A percentile compares a stretch with the other conserved stretches of the same genome.
Conservation (phyloP, 2,113 vertebrate genomes). For the Dolichotis patagonum region DNA sequence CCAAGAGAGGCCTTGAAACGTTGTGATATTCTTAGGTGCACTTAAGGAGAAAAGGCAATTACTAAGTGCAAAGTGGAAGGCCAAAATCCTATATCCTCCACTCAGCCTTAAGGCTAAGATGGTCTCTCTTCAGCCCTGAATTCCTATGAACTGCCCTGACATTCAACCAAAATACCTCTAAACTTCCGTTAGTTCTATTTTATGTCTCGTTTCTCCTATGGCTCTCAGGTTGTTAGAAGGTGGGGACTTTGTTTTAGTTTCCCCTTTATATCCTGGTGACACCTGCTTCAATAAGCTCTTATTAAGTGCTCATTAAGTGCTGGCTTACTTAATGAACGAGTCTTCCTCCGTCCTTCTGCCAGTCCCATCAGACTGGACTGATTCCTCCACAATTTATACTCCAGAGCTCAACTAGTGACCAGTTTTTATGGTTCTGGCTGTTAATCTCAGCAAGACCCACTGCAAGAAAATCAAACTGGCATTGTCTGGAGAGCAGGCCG, state of each 20-base stretch:
- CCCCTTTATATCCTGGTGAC: background rate
- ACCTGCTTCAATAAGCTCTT: background rate
- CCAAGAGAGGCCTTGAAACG: background rate
- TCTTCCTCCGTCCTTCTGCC: background rate
- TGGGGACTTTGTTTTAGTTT: background rate
- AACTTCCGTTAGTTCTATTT: background rate
- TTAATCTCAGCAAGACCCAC: background rate
- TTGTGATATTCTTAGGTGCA: background rate
- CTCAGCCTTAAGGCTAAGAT: background rate
- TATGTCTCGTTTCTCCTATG: background rate
- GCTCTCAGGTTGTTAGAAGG: background rate
- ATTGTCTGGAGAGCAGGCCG: background rate
- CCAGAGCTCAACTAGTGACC: constrained; percentile 28
- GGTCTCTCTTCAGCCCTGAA: background rate
- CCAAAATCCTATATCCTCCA: background rate
- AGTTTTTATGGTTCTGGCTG: background rate
- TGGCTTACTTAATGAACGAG: constrained; percentile 48
- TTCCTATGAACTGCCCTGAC: background rate
- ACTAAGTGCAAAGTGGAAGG: background rate
- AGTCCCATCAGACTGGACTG: background rate
- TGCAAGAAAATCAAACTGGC: background rate
- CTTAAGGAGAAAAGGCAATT: background rate
- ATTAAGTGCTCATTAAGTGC: background rate
- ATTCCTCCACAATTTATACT: constrained; percentile 38
- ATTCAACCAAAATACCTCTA: background rate